Conservation (phyloP, 2,797 vertebrate genomes). For the Gymnoscopelus microlampas region DNA sequence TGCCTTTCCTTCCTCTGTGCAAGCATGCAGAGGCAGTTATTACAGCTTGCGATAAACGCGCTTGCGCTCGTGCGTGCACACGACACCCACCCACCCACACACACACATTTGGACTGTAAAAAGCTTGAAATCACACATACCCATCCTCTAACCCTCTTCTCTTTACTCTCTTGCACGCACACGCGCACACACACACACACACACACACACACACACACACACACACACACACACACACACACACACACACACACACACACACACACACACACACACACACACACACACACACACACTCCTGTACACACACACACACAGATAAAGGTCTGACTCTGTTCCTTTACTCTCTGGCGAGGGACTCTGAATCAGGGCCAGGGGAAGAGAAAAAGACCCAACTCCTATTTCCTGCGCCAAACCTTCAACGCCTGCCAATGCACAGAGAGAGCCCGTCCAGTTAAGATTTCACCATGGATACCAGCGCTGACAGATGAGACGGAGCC, state of each 20-base stretch:
- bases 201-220: neutral
- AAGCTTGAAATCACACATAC: no score
- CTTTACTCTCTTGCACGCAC: slow-evolving; percentile 43
- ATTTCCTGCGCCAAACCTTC: slow-evolving; percentile 75
- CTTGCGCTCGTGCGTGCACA: no score
- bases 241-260: slow-evolving; percentile 42
- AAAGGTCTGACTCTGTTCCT: slow-evolving; percentile 61
- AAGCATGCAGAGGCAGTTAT: slow-evolving; percentile 50
- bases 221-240: slow-evolving; percentile 34
- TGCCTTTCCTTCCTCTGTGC: slow-evolving; percentile 75
- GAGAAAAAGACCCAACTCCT: slow-evolving; percentile 61
- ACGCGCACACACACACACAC: slow-evolving; percentile 27
- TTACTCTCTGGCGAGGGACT: slow-evolving; percentile 61
- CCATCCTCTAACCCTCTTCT: no score
- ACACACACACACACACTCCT: slow-evolving; percentile 16
- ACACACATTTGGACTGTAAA: no score
- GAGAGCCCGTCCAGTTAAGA: slow-evolving; percentile 62
- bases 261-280: slow-evolving; percentile 50
- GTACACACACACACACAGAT: slow-evolving; percentile 30
- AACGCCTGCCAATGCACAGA: slow-evolving; percentile 74
- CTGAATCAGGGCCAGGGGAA: slow-evolving; percentile 60
- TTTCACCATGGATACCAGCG: slow-evolving; percentile 46
- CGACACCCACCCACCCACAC: neutral
- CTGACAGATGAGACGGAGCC: slow-evolving; percentile 43
- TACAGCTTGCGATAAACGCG: no score